Evolutionary conservation across 2,113 vertebrate species (phyloP).

Genomic region (Atherinomorus stipes): DNA sequence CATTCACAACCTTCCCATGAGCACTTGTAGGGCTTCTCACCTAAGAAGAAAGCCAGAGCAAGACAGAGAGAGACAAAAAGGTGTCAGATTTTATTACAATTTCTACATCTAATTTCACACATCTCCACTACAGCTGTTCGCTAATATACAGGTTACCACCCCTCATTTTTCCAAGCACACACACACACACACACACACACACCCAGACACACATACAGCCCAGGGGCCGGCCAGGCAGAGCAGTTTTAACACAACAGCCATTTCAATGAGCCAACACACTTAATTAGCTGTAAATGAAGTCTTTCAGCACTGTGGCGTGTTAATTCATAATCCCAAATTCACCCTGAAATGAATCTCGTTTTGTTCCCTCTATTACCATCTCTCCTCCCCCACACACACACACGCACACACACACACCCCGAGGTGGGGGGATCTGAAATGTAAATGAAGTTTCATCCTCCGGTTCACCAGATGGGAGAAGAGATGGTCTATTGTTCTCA

Average conservation of each 20-base stretch:
- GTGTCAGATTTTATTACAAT: slow-evolving; percentile 59
- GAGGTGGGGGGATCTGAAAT: slow-evolving; percentile 76
- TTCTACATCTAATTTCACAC: slow-evolving; percentile 63
- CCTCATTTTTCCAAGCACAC: slow-evolving; percentile 31
- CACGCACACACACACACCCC: slow-evolving; percentile 48
- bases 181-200: slow-evolving; percentile 20
- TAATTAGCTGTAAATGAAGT: slow-evolving; percentile 79
- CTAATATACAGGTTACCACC: slow-evolving; percentile 57
- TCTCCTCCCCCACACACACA: slow-evolving; percentile 9
- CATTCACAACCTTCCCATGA: slow-evolving; percentile 96
- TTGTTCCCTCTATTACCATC: slow-evolving; percentile 54
- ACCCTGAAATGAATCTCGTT: slow-evolving; percentile 77
- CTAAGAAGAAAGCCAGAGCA: slow-evolving; percentile 39
- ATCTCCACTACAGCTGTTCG: slow-evolving; percentile 65
- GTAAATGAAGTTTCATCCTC: slow-evolving; percentile 79
- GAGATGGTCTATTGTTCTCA: slow-evolving; percentile 81
- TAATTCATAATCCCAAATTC: slow-evolving; percentile 83
- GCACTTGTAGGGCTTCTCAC: slow-evolving; percentile 94
- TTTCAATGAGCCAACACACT: slow-evolving; percentile 75
- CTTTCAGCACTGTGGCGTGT: slow-evolving; percentile 75
- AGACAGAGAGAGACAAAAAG: neutral
- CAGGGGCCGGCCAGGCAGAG: slow-evolving; percentile 38
- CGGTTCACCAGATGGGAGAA: slow-evolving; percentile 82
- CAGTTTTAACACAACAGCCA: slow-evolving; percentile 65
- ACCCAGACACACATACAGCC: slow-evolving; percentile 23